Percentiles rank a stretch among this genome's conserved stretches.
Evolutionary conservation across 2,113 vertebrate species (phyloP).

Genomic region (Columba janthina): DNA sequence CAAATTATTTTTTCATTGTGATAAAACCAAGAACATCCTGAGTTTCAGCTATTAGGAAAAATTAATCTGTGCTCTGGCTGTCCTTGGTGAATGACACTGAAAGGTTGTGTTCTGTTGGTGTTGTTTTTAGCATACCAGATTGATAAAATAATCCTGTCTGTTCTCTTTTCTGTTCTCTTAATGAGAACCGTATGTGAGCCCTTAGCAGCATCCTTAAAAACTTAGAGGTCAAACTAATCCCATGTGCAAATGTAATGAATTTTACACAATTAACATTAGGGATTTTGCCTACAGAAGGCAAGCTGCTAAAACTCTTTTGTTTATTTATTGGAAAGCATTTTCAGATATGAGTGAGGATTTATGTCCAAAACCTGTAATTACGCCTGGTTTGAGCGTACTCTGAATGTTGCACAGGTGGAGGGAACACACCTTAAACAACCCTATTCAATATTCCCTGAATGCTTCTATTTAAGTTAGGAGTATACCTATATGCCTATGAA

Average conservation of each 20-base stretch:
- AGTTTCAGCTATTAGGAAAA: constrained; percentile 4
- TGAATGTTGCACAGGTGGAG: background rate
- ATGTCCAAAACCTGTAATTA: constrained; percentile 19
- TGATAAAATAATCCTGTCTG: constrained; percentile 65
- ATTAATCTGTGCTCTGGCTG: background rate
- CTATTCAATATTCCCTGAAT: background rate
- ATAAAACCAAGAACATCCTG: background rate
- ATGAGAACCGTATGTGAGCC: constrained; percentile 60
- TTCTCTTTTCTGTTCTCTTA: constrained; percentile 64
- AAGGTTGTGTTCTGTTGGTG: background rate
- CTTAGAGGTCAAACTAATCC: background rate
- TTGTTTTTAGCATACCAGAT: constrained; percentile 48
- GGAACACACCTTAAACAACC: background rate
- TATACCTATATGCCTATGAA: background rate
- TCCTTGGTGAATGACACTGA: background rate
- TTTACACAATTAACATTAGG: constrained; percentile 11
- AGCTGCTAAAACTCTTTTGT: constrained; percentile 17
- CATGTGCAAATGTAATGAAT: constrained; percentile 38
- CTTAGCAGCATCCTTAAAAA: background rate
- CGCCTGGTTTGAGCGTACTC: background rate
- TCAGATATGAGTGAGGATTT: constrained; percentile 30
- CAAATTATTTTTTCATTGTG: background rate
- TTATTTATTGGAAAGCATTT: constrained; percentile 60
- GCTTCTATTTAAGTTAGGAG: background rate
- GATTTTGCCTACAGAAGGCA: constrained; percentile 16